Conservation (phyloP, 1,140 invertebrate species). For the Macrotrachela quadricornifera region DNA sequence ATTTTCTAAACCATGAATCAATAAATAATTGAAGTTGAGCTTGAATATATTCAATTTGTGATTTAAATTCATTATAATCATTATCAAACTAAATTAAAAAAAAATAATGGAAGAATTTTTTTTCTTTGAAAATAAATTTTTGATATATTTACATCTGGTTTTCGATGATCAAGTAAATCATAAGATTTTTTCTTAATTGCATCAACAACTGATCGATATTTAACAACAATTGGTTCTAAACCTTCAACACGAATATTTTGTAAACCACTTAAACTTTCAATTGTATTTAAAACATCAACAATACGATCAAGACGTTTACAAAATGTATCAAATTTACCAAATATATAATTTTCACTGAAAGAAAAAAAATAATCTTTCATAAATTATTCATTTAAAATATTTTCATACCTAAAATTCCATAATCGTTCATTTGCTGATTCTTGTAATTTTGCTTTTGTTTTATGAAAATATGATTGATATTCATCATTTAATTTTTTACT, state of each 20-base stretch:
- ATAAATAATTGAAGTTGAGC: slow-evolving; percentile 26
- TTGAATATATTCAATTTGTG: slow-evolving; percentile 38
- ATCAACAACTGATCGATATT: slow-evolving; percentile 37
- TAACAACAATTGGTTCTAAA: slow-evolving; percentile 22
- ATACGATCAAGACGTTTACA: slow-evolving; percentile 65
- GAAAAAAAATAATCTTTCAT: no score
- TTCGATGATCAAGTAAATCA: slow-evolving; percentile 70
- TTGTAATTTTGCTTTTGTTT: slow-evolving; percentile 32
- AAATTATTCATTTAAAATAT: no score
- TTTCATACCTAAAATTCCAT: slow-evolving; percentile 71
- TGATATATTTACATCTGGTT: slow-evolving; percentile 38
- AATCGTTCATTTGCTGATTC: slow-evolving; percentile 41
- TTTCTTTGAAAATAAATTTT: neutral
- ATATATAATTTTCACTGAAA: slow-evolving; percentile 86
- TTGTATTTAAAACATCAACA: slow-evolving; percentile 61
- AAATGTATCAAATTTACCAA: slow-evolving; percentile 83
- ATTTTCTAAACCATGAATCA: slow-evolving; percentile 26
- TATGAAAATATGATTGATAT: slow-evolving; percentile 36
- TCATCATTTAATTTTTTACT: slow-evolving; percentile 63
- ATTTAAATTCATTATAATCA: slow-evolving; percentile 57
- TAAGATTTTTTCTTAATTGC: slow-evolving; percentile 60
- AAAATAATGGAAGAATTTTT: neutral
- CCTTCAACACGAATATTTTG: slow-evolving; percentile 27
- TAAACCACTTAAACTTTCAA: slow-evolving; percentile 38
- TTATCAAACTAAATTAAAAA: slow-evolving; percentile 42